Evolutionary conservation across 1,140 invertebrate species (phyloP).

Genomic region (Drosophila bocki): DNA sequence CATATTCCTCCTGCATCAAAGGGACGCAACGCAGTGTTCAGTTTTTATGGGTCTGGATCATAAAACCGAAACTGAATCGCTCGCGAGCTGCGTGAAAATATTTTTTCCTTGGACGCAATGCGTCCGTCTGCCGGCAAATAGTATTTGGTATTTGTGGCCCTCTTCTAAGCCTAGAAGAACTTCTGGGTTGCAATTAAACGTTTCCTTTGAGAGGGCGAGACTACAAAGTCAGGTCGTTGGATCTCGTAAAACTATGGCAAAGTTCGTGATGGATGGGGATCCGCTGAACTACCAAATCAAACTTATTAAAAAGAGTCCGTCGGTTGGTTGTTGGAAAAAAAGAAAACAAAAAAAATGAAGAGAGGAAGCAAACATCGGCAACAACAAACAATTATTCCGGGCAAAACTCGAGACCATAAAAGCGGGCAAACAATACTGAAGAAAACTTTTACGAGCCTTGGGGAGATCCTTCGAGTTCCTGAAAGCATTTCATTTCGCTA

Average conservation of each 20-base stretch:
- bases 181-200: constrained; percentile 62
- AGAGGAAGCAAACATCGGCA: constrained; percentile 59
- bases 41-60: constrained; percentile 78
- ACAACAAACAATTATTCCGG: constrained; percentile 72
- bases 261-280: constrained; percentile 47
- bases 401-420: constrained; percentile 66
- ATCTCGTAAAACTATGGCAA: constrained; percentile 61
- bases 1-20: constrained; percentile 63
- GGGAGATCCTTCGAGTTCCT: constrained; percentile 45
- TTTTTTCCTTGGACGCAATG: constrained; percentile 31
- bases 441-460: constrained; percentile 73
- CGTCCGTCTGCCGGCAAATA: constrained; percentile 10
- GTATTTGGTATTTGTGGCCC: constrained; percentile 20
- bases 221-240: constrained; percentile 69
- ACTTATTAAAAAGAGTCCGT: constrained; percentile 61
- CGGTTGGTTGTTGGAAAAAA: constrained; percentile 1
- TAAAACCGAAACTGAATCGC: constrained; percentile 74
- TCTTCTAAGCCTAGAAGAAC: constrained; percentile 71
- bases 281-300: constrained; percentile 51
- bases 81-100: constrained; percentile 65
- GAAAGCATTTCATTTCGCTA: constrained; percentile 65
- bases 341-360: neutral
- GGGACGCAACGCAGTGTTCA: constrained; percentile 56
- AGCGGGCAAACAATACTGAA: constrained; percentile 69
- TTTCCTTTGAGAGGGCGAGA: constrained; percentile 34